Base-by-base conservation (phyloP, 2,797 vertebrate genomes). In the Tokudaia tokunoshimensis region DNA sequence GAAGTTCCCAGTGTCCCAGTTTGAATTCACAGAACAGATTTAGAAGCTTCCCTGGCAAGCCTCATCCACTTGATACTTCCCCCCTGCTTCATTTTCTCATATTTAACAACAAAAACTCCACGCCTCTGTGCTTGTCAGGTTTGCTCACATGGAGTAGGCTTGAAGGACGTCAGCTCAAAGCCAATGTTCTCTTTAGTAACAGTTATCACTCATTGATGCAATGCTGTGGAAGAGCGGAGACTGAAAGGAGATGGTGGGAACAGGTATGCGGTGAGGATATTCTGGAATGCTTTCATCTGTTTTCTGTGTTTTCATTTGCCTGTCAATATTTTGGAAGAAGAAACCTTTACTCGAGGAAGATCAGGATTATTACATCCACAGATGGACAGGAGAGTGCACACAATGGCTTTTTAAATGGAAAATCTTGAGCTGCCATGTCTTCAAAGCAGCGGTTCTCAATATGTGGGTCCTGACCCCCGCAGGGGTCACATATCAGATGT, bases 21-120 rank as follows among this genome's bases (percentile, higher is more conserved):
- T 96, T 97, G 87, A 86, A 94, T 96, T 96, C 94, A 84, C 55
- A 72, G 50, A 88, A 87, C 59, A 93, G 47, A 96, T 98, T 96
- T 97, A 97, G 96, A 97, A 67, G 87, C 93, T 87, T 89, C 94
- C 65, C 11, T 96, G 82, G 85, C 14, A 97, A 97, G 97, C 61
- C 24, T 78, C 78, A 15, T 44, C 52, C 79, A 31, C 44, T 72
- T 5, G 75, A 47, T 94, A 1, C 89, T n/a, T 52, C 52, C 76
- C 76, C 65, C 76, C 41, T 11, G 34, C 91, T 94, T 78, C 2
- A 22, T 59, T 95, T 96, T 96, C 63, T 97, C 67, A 86, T 97
- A 92, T 97, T 97, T 61, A 93, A 94, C 72, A 94, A 76, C 15
- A 26, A 82, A 72, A 84, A 83, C 70, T 81, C 78, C 55, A 95